These are phyloP conservation scores for Craterocephalus amniculus DNA, from an alignment of 2,797 vertebrate species.

Conservation along the genomic window DNA sequence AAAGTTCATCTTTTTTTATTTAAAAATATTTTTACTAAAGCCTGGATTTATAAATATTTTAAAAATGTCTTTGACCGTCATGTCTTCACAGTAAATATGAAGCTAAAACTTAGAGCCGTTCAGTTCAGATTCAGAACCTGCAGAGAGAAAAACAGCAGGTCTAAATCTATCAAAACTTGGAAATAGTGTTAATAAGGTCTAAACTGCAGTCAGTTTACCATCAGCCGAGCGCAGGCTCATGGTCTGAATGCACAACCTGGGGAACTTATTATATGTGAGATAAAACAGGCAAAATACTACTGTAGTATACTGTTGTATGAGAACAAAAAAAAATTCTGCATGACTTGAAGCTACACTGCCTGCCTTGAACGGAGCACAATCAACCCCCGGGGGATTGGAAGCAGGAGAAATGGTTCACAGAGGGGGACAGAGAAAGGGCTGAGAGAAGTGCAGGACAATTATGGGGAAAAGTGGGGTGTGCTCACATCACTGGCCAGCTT, in stretches of 20 bases:
- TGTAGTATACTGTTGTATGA: neutral
- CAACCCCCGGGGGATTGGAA: constrained; percentile 38
- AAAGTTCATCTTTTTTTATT: neutral
- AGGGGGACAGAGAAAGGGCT: constrained; percentile 13
- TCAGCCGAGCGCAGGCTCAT: neutral
- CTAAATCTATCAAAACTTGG: no score
- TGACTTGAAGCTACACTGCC: neutral
- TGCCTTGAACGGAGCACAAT: constrained; percentile 47
- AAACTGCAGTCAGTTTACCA: no score
- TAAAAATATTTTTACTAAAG: neutral
- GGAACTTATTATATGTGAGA: neutral
- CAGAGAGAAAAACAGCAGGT: no score
- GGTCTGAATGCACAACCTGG: neutral
- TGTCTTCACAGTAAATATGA: neutral
- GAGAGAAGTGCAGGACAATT: constrained; percentile 38
- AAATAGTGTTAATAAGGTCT: no score
- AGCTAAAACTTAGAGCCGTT: neutral
- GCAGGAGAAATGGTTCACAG: neutral
- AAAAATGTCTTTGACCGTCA: no score
- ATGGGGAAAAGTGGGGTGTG: constrained; percentile 57
- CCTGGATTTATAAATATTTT: no score
- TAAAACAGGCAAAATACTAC: neutral
- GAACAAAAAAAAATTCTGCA: neutral
- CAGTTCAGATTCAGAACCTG: neutral
- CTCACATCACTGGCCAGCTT: constrained; percentile 98